Conservation (phyloP, 2,888 invertebrate genomes). For the Eupithecia subfuscata region DNA sequence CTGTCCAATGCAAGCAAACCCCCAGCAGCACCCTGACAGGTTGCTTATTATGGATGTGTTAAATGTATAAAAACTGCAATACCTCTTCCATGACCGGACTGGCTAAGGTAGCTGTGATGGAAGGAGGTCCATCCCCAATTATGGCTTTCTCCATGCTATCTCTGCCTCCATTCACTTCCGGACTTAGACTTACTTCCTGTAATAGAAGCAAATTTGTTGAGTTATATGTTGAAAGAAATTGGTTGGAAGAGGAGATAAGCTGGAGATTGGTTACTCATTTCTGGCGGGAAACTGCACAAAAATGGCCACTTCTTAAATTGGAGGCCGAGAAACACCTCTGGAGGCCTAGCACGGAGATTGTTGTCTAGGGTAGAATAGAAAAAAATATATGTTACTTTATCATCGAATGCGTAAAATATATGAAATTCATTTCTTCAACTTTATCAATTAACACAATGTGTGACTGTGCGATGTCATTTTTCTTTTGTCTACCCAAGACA, state of each 20-base stretch:
- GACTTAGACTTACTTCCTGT: conserved; percentile 77
- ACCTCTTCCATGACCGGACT: conserved; percentile 85
- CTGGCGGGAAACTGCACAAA: too few relatives aligned
- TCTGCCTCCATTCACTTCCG: conserved; percentile 76
- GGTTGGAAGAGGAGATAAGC: too few relatives aligned
- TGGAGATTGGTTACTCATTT: too few relatives aligned
- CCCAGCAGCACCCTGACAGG: not conserved
- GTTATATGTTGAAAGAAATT: too few relatives aligned
- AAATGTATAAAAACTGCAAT: conserved; percentile 34
- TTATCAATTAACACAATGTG: too few relatives aligned
- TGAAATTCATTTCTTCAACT: too few relatives aligned
- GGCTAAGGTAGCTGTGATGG: conserved; percentile 76
- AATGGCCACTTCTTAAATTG: not conserved
- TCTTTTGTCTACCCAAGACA: too few relatives aligned
- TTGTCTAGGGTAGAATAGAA: too few relatives aligned
- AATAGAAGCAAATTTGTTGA: conserved; percentile 35
- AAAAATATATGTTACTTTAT: too few relatives aligned
- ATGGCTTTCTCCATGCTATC: conserved; percentile 70
- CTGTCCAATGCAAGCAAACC: not conserved
- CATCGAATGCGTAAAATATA: too few relatives aligned
- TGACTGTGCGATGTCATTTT: too few relatives aligned
- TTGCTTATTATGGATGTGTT: not conserved
- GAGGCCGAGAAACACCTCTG: not conserved
- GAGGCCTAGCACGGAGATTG: too few relatives aligned
- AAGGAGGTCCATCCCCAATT: conserved; percentile 69